phyloP scores from a whole-genome alignment of 2,888 invertebrate genomes.

The Steinernema scapterisci region DNA sequence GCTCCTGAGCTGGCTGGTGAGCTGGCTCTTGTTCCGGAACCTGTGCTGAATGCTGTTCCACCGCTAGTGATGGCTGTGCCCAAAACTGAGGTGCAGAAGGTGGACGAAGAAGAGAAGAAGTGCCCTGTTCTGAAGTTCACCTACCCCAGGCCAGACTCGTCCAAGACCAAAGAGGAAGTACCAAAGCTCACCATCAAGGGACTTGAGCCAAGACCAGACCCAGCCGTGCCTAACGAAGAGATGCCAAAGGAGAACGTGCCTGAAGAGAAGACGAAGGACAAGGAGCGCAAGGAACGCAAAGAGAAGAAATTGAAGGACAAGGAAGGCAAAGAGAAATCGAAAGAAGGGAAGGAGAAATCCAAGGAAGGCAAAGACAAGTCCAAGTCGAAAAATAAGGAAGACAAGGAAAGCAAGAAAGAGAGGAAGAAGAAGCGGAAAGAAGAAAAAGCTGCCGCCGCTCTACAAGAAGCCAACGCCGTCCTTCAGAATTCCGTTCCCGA shows the following conservation, averaged over 20 bases:
- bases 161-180: no score
- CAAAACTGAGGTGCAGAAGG: neutral
- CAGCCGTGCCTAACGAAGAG: no score
- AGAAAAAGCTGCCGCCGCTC: neutral
- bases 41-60: no score
- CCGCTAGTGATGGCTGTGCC: no score
- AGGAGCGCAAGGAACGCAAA: neutral
- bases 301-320: neutral
- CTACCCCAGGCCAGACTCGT: no score
- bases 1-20: no score
- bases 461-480: neutral
- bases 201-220: no score
- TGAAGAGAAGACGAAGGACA: no score
- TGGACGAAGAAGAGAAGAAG: neutral
- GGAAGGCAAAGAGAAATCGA: neutral
- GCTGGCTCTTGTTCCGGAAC: neutral
- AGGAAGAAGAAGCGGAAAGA: neutral
- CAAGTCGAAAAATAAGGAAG: neutral
- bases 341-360: neutral
- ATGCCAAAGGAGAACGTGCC: no score
- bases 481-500: no score
- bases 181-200: no score
- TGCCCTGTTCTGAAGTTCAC: no score
- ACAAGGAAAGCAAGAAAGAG: neutral
- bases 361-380: neutral